Conservation (phyloP, 2,888 invertebrate species). For the Tinea semifulvella region DNA sequence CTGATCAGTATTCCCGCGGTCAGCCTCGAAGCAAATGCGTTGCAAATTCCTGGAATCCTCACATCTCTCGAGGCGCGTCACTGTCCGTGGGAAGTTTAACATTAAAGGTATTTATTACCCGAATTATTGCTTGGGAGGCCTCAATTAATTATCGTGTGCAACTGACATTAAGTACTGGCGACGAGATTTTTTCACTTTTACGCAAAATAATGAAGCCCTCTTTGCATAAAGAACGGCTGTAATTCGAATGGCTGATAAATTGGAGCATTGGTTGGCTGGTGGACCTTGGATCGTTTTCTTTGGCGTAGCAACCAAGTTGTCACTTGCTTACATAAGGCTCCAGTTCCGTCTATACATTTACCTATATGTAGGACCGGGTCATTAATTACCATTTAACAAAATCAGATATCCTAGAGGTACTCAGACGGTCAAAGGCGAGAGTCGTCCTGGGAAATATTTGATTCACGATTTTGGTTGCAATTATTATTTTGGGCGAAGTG, state of each 20-base stretch:
- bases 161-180: slow-evolving; percentile 37
- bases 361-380: no score
- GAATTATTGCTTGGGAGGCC: slow-evolving; percentile 25
- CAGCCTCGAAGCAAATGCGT: slow-evolving; percentile 2
- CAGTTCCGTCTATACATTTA: no score
- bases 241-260: slow-evolving; percentile 36
- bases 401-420: no score
- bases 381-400: no score
- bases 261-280: slow-evolving; percentile 29
- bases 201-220: slow-evolving; percentile 31
- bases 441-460: no score
- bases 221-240: slow-evolving; percentile 24
- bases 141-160: slow-evolving; percentile 39
- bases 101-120: slow-evolving; percentile 23
- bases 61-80: slow-evolving; percentile 24
- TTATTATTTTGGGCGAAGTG: no score
- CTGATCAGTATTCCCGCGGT: background rate
- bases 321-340: no score
- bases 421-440: no score
- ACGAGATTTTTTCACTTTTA: slow-evolving; percentile 35
- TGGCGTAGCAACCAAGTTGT: slow-evolving; percentile 31
- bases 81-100: slow-evolving; percentile 36
- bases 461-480: no score
- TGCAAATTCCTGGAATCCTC: slow-evolving; percentile 31
- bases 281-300: slow-evolving; percentile 23